Evolutionary conservation across 2,113 vertebrate species (phyloP), one percentile per base, ranked within the genome.

Genomic region (Columba livia): DNA sequence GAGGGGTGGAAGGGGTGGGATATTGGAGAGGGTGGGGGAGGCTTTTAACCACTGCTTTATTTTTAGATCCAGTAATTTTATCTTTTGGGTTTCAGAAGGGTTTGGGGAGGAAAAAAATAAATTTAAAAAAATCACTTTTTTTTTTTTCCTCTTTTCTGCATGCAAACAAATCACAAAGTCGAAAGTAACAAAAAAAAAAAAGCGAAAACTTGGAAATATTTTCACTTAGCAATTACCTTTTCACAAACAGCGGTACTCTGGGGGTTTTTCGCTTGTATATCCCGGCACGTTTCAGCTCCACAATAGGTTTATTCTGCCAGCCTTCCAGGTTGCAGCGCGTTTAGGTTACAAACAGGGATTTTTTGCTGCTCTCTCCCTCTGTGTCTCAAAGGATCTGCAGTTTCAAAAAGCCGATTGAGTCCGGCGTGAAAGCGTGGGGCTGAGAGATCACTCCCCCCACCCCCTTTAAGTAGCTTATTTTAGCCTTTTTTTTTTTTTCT

Each of bases 51-150:
- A 60, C 93, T 67, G 96, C 91, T 95, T 98, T 98, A 99, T 99
- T 99, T 99, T 99, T 99, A 98, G 98, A 97, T 96, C 97, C 96
- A 97, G 98, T 98, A 97, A 98, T 98, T 97, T 97, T 97, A 98
- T 97, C 97, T 96, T 97, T 96, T 93, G 80, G 94, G 56, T 65
- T 58, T 64, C 70, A 29, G 44, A 64, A 58, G 56, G 47, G 47
- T 65, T 64, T 47, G 12, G 32, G 5, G 16, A 20, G 62, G 65
- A 48, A 38, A 31, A 29, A 66, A 66, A 54, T 40, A 38, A 10
- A 47, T 47, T 47, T 4, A 47, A 28, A 11, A 11, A 47, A 47
- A 19, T 48, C 42, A 20, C 12, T 25, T n/a, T 71, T 29, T 26
- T 26, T 12, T 25, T 29, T 31, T 29, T 10, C 7, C 6, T 40